A percentile compares a stretch with the other conserved stretches of the same genome.
These are phyloP conservation scores for Gobiocypris rarus DNA, from an alignment of 2,113 vertebrate species.

Conservation along the genomic window DNA sequence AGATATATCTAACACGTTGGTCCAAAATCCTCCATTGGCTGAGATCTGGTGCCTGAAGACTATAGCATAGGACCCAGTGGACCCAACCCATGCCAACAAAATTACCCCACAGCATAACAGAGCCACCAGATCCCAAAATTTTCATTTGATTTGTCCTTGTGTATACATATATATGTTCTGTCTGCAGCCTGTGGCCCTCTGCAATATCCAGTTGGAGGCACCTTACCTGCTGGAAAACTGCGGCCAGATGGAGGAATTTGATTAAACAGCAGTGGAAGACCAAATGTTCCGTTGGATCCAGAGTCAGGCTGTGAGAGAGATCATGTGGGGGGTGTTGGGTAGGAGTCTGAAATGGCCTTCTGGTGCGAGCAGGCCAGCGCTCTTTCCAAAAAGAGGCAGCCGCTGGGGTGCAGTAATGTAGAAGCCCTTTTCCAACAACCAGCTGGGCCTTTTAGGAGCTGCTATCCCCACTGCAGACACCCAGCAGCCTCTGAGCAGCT, in stretches of 20 bases:
- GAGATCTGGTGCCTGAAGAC: not conserved
- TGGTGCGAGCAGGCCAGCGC: constrained; percentile 96
- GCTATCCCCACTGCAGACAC: constrained; percentile 98
- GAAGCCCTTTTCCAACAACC: constrained; percentile 98
- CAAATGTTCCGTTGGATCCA: constrained; percentile 99
- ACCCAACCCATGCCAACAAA: not conserved
- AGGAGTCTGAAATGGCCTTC: constrained; percentile 99
- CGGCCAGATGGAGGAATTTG: constrained; percentile 99
- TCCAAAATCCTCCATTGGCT: not conserved
- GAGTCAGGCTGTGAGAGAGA: constrained; percentile 90
- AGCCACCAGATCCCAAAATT: not conserved
- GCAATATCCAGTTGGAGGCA: constrained; percentile 97
- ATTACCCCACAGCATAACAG: not conserved
- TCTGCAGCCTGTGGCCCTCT: constrained; percentile 86
- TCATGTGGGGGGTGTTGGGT: constrained; percentile 62
- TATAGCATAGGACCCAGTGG: not conserved
- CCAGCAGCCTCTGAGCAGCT: constrained; percentile 97
- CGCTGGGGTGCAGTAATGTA: constrained; percentile 99
- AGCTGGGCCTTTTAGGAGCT: constrained; percentile 99
- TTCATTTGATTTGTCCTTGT: not conserved
- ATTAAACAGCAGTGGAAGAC: constrained; percentile 99
- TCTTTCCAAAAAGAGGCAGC: constrained; percentile 95
- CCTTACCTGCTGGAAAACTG: constrained; percentile 93
- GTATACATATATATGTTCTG: constrained; percentile 83
- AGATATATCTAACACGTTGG: not conserved